These are phyloP conservation scores for Philhelius pedissequus DNA, from an alignment of 2,888 invertebrate genomes.

Conservation along the genomic window DNA sequence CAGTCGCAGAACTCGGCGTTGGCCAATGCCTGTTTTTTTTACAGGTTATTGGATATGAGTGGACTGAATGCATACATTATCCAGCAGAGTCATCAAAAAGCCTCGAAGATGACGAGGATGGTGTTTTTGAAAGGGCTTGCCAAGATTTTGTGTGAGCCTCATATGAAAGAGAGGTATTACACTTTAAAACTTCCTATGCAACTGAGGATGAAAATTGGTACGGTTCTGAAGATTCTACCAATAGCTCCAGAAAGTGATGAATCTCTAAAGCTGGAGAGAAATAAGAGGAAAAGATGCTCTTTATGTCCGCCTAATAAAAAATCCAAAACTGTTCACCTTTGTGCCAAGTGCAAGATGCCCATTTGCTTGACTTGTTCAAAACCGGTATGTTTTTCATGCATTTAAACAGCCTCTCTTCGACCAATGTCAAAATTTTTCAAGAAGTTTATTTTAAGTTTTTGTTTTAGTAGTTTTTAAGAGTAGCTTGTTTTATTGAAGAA, in stretches of 20 bases:
- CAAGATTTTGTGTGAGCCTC: conserved; percentile 9
- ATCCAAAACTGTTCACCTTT: neutral
- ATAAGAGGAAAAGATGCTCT: conserved; percentile 4
- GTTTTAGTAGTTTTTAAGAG: neutral
- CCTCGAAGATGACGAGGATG: neutral
- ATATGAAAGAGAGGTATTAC: conserved; percentile 11
- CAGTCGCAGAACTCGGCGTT: too few relatives aligned
- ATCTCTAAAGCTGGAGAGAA: neutral
- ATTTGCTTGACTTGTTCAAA: conserved; percentile 11
- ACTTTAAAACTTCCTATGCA: neutral
- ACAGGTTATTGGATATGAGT: too few relatives aligned
- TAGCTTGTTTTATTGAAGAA: neutral
- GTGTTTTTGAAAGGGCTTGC: conserved; percentile 2
- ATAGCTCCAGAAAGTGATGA: conserved; percentile 1
- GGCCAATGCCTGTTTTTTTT: too few relatives aligned
- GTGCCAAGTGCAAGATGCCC: neutral
- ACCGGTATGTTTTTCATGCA: neutral
- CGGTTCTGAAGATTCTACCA: neutral
- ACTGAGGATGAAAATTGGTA: neutral
- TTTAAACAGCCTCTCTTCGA: neutral
- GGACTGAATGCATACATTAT: conserved; percentile 25
- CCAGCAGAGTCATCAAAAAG: neutral
- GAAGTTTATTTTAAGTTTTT: too few relatives aligned
- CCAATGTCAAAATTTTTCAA: conserved; percentile 15
- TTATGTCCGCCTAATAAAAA: conserved; percentile 9